A percentile compares a stretch with the other conserved stretches of the same genome.
phyloP scores from a whole-genome alignment of 1,140 invertebrate genomes.

The Carposina sasakii region DNA sequence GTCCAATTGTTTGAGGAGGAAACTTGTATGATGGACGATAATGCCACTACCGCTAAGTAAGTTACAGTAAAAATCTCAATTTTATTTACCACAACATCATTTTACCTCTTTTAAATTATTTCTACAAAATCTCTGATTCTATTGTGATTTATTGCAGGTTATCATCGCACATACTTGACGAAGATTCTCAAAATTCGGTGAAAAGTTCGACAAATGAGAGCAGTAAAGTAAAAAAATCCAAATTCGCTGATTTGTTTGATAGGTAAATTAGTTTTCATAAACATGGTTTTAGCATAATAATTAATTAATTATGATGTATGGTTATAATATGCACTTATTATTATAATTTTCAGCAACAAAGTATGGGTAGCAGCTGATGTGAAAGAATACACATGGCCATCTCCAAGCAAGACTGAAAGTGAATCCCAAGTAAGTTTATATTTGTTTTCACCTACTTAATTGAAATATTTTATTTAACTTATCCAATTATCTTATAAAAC shows the following conservation, averaged over 20 bases:
- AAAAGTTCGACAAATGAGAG: conserved; percentile 81
- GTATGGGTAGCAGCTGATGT: conserved; percentile 89
- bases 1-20: conserved; percentile 87
- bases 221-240: conserved; percentile 78
- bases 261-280: conserved; percentile 66
- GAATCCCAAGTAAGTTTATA: conserved; percentile 50
- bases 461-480: no score
- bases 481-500: no score
- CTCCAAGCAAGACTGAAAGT: conserved; percentile 69
- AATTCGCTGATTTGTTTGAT: conserved; percentile 83
- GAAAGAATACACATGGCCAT: conserved; percentile 95
- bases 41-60: conserved; percentile 70
- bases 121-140: background rate
- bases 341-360: conserved; percentile 67
- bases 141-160: conserved; percentile 36
- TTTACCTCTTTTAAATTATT: no score
- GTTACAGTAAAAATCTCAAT: conserved; percentile 14
- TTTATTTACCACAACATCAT: background rate
- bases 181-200: conserved; percentile 85
- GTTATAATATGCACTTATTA: conserved; percentile 8
- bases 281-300: no score
- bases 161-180: conserved; percentile 76
- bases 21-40: conserved; percentile 89
- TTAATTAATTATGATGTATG: conserved; percentile 5
- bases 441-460: no score